Percentiles rank a stretch among this genome's conserved stretches.
Conservation (phyloP, 2,113 vertebrate species). For the Chitala chitala region DNA sequence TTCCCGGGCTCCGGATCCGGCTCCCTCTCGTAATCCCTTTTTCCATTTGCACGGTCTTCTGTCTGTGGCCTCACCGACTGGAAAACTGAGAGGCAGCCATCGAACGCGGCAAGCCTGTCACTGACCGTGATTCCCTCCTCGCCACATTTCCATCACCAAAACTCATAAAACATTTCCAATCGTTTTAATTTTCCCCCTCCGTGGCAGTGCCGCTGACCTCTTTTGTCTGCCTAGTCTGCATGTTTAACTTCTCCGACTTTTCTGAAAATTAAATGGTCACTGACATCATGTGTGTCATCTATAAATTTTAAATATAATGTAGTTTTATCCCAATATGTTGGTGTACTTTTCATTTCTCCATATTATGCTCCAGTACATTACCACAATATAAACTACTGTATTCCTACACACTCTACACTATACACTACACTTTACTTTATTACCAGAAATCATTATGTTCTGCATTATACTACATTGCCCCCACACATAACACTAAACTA, state of each 20-base stretch:
- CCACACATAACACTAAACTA: too few relatives aligned
- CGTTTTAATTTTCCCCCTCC: slow-evolving; percentile 68
- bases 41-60: slow-evolving; percentile 35
- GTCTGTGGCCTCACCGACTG: slow-evolving; percentile 45
- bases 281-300: background rate
- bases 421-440: background rate
- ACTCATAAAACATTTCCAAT: slow-evolving; percentile 68
- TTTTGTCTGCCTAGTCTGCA: background rate
- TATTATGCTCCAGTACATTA: background rate
- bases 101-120: slow-evolving; percentile 66
- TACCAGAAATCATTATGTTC: too few relatives aligned
- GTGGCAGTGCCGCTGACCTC: slow-evolving; percentile 66
- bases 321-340: too few relatives aligned
- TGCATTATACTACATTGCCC: too few relatives aligned
- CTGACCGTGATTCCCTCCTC: slow-evolving; percentile 69
- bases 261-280: background rate
- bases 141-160: slow-evolving; percentile 72
- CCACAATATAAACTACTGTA: background rate
- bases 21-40: slow-evolving; percentile 26
- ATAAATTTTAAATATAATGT: background rate
- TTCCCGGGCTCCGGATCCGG: slow-evolving; percentile 2
- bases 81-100: slow-evolving; percentile 71
- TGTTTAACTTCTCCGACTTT: background rate
- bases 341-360: background rate
- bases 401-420: too few relatives aligned